phyloP scores from a whole-genome alignment of 1,140 invertebrate genomes.

The Drosophila trapezifrons region DNA sequence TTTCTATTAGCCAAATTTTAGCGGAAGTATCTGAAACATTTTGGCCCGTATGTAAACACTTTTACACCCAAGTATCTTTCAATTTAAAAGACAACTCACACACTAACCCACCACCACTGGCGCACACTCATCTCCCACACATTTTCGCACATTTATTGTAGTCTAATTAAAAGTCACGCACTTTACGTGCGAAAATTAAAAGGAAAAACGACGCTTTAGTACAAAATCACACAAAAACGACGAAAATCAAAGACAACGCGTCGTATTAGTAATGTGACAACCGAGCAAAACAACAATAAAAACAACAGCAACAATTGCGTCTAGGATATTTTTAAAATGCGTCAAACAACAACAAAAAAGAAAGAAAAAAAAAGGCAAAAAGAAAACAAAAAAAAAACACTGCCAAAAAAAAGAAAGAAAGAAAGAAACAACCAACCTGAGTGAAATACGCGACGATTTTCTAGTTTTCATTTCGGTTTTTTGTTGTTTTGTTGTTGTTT shows the following conservation, averaged over 20 bases:
- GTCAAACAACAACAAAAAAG: conserved; percentile 55
- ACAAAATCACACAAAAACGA: conserved; percentile 28
- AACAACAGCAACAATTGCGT: conserved; percentile 64
- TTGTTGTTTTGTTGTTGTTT: conserved; percentile 23
- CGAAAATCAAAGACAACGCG: conserved; percentile 69
- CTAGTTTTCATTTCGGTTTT: conserved; percentile 47
- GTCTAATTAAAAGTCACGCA: conserved; percentile 81
- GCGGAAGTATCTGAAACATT: conserved; percentile 8
- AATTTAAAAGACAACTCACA: conserved; percentile 4
- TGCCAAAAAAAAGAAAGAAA: conserved; percentile 13
- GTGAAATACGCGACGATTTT: conserved; percentile 68
- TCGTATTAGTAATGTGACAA: conserved; percentile 75
- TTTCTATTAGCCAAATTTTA: neutral
- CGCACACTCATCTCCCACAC: conserved; percentile 42
- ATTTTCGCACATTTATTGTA: conserved; percentile 71
- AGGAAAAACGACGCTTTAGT: conserved; percentile 20
- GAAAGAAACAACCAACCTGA: conserved; percentile 42
- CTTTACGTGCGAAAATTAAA: conserved; percentile 71
- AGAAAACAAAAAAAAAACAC: conserved; percentile 17
- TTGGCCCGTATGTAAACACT: neutral
- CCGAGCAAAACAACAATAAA: conserved; percentile 22
- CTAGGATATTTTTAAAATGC: conserved; percentile 79
- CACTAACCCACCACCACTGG: conserved; percentile 4
- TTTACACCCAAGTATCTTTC: conserved; percentile 15
- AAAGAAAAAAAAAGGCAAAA: no score